These are phyloP conservation scores for Larimichthys crocea DNA, from an alignment of 2,113 vertebrate genomes.

Conservation along the genomic window DNA sequence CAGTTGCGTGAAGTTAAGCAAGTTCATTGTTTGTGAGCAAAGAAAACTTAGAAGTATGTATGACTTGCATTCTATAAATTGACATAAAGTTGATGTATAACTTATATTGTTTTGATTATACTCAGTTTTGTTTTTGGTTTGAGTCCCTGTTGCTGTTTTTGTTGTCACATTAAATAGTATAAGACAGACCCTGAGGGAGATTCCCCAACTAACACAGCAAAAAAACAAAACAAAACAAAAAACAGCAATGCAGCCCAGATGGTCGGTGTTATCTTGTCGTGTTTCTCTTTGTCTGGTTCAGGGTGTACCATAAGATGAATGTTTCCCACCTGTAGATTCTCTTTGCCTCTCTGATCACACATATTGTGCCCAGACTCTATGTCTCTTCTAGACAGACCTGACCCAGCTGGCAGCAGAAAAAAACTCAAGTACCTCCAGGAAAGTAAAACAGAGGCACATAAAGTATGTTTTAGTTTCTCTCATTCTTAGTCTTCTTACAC, in stretches of 20 bases:
- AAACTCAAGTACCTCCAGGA: conserved; percentile 33
- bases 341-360: conserved; percentile 58
- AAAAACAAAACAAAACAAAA: not conserved
- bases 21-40: conserved; percentile 22
- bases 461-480: conserved; percentile 2
- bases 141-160: conserved; percentile 39
- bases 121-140: conserved; percentile 37
- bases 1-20: not conserved
- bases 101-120: conserved; percentile 19
- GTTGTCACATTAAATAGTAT: conserved; percentile 49
- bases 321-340: conserved; percentile 79
- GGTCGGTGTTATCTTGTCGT: conserved; percentile 75
- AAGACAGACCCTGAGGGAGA: conserved; percentile 60
- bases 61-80: conserved; percentile 28
- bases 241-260: conserved; percentile 69
- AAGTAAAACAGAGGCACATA: conserved; percentile 10
- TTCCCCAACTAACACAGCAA: conserved; percentile 55
- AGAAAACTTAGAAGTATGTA: conserved; percentile 19
- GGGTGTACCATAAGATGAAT: conserved; percentile 62
- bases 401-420: conserved; percentile 44
- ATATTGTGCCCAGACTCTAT: conserved; percentile 71
- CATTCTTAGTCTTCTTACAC: not conserved
- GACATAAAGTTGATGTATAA: not conserved
- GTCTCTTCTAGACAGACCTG: conserved; percentile 42
- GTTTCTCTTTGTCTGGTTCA: conserved; percentile 51